These are phyloP conservation scores for Oxyteleia sp. DNA, from an alignment of 2,888 invertebrate species.

Conservation along the genomic window DNA sequence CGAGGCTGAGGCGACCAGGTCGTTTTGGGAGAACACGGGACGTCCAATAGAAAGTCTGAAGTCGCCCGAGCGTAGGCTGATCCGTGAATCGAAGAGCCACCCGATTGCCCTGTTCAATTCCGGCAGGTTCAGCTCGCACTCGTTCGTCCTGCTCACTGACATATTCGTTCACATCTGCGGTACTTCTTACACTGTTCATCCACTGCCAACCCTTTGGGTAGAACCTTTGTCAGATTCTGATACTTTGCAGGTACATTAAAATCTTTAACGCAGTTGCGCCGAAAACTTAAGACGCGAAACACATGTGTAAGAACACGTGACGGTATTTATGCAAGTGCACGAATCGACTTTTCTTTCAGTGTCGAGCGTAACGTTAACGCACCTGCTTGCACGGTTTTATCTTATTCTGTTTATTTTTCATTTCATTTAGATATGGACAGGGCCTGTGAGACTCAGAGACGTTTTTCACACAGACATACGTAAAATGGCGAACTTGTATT, in stretches of 20 bases:
- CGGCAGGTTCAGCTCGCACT: constrained; percentile 92
- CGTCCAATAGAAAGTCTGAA: constrained; percentile 90
- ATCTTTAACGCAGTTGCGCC: constrained; percentile 53
- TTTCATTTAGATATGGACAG: too few relatives aligned
- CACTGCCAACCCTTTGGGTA: constrained; percentile 93
- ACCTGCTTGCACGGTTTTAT: constrained; percentile 5
- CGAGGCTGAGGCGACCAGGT: constrained; percentile 91
- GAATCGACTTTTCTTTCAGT: constrained; percentile 20
- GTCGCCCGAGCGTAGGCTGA: constrained; percentile 91
- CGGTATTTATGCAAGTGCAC: constrained; percentile 64
- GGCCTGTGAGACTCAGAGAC: too few relatives aligned
- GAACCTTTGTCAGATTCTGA: constrained; percentile 92
- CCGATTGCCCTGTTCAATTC: constrained; percentile 91
- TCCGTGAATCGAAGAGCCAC: constrained; percentile 92
- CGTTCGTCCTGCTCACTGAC: constrained; percentile 94
- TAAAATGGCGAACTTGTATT: too few relatives aligned
- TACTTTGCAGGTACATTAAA: constrained; percentile 88
- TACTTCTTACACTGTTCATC: constrained; percentile 90
- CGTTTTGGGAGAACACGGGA: constrained; percentile 92
- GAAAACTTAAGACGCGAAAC: constrained; percentile 59
- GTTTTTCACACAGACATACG: too few relatives aligned
- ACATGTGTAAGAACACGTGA: constrained; percentile 55
- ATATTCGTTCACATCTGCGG: constrained; percentile 93
- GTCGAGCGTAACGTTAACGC: constrained; percentile 27
- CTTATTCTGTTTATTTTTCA: too few relatives aligned